Conservation (phyloP, 2,888 invertebrate genomes). For the Gryllus longicercus region DNA sequence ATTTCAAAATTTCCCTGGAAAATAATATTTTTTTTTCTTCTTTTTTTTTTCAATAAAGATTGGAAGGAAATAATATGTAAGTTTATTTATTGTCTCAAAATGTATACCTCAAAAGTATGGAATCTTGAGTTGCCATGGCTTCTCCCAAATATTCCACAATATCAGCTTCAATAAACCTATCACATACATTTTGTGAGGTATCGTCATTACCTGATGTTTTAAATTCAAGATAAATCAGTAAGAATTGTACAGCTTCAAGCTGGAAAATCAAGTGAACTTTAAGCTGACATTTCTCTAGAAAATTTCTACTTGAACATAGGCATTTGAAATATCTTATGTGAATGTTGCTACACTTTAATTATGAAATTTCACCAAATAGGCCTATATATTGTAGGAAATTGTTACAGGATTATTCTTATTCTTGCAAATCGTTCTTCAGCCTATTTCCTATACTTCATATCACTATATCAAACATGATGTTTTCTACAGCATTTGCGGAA, state of each 20-base stretch:
- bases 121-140: constrained; percentile 27
- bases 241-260: background rate
- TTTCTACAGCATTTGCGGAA: too few species aligned
- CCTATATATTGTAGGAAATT: background rate
- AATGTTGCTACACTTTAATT: too few species aligned
- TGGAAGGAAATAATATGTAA: constrained; percentile 1
- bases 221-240: background rate
- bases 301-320: too few species aligned
- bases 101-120: constrained; percentile 25
- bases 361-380: too few species aligned
- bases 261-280: background rate
- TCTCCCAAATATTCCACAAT: constrained; percentile 30
- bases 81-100: background rate
- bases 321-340: too few species aligned
- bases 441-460: background rate
- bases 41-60: background rate
- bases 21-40: background rate
- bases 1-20: constrained; percentile 21
- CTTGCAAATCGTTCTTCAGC: background rate
- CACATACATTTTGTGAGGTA: background rate
- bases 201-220: background rate
- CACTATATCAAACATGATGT: too few species aligned
- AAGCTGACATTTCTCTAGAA: too few species aligned
- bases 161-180: constrained; percentile 31
- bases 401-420: background rate